phyloP scores from a whole-genome alignment of 2,888 invertebrate species.

The Papilio protenor region DNA sequence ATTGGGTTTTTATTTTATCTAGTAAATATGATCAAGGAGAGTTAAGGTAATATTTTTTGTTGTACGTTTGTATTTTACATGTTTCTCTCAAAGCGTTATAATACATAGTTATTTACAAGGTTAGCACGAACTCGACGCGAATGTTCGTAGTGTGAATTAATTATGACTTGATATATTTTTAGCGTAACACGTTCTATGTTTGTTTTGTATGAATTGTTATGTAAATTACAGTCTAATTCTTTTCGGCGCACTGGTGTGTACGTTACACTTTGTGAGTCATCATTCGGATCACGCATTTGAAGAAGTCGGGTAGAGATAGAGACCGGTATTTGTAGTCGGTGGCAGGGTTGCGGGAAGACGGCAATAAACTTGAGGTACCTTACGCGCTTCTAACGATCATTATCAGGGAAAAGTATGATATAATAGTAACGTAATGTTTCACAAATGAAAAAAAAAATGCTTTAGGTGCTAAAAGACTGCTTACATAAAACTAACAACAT shows the following conservation, averaged over 20 bases:
- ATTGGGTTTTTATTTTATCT: conserved; percentile 25
- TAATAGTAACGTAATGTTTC: too few species aligned
- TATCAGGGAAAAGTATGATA: too few species aligned
- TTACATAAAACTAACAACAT: background rate
- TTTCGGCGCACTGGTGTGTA: background rate
- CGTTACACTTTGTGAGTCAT: background rate
- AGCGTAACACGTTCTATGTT: conserved; percentile 8
- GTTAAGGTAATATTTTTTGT: conserved; percentile 28
- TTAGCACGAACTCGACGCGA: conserved; percentile 8
- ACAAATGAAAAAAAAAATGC: too few species aligned
- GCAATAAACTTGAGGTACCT: background rate
- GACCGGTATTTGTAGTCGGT: background rate
- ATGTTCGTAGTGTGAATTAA: conserved; percentile 28
- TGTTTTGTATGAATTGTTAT: conserved; percentile 8
- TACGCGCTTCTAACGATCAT: too few species aligned
- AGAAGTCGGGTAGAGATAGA: background rate
- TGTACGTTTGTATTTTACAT: conserved; percentile 39
- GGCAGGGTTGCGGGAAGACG: background rate
- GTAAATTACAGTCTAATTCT: background rate
- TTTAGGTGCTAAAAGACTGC: background rate
- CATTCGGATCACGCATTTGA: background rate
- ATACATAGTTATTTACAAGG: conserved; percentile 40
- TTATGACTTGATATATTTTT: conserved; percentile 32
- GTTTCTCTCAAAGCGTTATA: conserved; percentile 31
- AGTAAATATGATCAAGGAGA: conserved; percentile 17